phyloP scores from a whole-genome alignment of 2,797 vertebrate species.

The Lagorchestes hirsutus region DNA sequence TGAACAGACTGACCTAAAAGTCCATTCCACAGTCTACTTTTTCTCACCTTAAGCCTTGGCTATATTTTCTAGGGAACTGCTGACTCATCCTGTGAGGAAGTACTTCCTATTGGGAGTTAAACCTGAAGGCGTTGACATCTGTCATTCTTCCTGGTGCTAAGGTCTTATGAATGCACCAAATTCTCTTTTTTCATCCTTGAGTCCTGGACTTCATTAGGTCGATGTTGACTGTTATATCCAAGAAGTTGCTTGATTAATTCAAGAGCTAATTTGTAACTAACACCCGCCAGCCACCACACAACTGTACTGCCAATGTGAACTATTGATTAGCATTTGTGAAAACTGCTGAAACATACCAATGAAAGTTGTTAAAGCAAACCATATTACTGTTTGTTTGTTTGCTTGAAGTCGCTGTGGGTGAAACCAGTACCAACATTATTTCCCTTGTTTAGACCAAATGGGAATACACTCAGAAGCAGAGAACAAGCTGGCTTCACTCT shows the following conservation, averaged over 20 bases:
- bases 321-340: not conserved
- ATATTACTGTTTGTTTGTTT: not conserved
- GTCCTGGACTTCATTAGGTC: not conserved
- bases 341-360: not conserved
- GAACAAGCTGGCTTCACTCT: not conserved
- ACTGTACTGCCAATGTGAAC: not conserved
- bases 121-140: not conserved
- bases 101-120: not conserved
- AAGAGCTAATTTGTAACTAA: not conserved
- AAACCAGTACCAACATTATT: not conserved
- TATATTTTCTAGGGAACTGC: not conserved
- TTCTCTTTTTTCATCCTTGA: not conserved
- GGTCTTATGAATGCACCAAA: not conserved
- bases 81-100: not conserved
- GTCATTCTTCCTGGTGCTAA: not conserved
- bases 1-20: not conserved
- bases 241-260: not conserved
- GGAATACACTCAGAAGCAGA: not conserved
- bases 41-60: not conserved
- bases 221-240: not conserved
- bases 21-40: not conserved
- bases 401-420: not conserved
- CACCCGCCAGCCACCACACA: not conserved
- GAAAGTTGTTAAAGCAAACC: not conserved
- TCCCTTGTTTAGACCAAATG: not conserved